phyloP scores from a whole-genome alignment of 2,888 invertebrate genomes.

The Spodoptera picta region DNA sequence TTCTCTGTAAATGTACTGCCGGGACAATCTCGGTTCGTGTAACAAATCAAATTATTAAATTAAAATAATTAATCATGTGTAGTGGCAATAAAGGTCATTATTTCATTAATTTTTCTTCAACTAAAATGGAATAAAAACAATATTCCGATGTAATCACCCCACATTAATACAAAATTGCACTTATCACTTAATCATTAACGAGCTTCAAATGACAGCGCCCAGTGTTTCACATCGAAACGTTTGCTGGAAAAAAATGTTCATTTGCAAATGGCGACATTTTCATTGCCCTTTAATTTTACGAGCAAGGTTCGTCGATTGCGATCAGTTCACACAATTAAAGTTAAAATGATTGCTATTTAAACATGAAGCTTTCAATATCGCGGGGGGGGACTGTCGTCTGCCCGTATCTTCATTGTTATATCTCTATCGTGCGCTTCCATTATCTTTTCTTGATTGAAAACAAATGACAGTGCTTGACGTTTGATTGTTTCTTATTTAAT shows the following conservation, averaged over 20 bases:
- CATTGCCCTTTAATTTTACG: conserved; percentile 53
- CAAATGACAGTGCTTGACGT: conserved; percentile 33
- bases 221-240: conserved; percentile 30
- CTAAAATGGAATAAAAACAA: too few relatives aligned
- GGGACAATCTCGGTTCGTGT: not conserved
- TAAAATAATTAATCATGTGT: too few relatives aligned
- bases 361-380: conserved; percentile 48
- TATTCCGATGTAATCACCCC: conserved; percentile 3
- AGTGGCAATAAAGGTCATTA: too few relatives aligned
- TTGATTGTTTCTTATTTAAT: conserved; percentile 15
- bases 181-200: conserved; percentile 33
- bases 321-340: conserved; percentile 69
- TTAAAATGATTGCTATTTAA: conserved; percentile 63
- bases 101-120: too few relatives aligned
- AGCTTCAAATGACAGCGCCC: conserved; percentile 29
- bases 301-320: conserved; percentile 53
- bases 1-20: conserved; percentile 3
- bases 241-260: conserved; percentile 38
- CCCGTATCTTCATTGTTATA: conserved; percentile 45
- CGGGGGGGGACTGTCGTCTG: conserved; percentile 31
- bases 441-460: conserved; percentile 49
- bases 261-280: conserved; percentile 50
- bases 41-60: too few relatives aligned
- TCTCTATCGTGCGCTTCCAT: conserved; percentile 42
- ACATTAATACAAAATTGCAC: conserved; percentile 17